Evolutionary conservation across 2,797 vertebrate species (phyloP).

Genomic region (Sebastes minor): DNA sequence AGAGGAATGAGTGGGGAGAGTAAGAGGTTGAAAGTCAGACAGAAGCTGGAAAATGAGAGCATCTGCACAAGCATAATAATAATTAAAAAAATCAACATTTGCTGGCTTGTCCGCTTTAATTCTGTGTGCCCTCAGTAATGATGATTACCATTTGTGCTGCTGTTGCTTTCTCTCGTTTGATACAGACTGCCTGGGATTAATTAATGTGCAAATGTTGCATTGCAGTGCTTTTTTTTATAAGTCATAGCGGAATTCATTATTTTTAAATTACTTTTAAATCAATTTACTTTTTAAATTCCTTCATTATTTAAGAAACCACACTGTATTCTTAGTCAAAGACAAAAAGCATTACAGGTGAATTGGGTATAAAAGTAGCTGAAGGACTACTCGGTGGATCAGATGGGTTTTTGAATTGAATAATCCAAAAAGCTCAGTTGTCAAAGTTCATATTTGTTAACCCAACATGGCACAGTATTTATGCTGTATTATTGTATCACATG

Average conservation of each 20-base stretch:
- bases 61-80: neutral
- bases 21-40: neutral
- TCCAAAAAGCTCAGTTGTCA: neutral
- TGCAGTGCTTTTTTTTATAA: slow-evolving; percentile 12
- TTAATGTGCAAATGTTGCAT: slow-evolving; percentile 28
- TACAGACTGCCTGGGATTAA: slow-evolving; percentile 25
- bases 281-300: neutral
- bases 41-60: slow-evolving; percentile 6
- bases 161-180: slow-evolving; percentile 3
- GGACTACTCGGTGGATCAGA: neutral
- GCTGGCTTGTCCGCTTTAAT: slow-evolving; percentile 15
- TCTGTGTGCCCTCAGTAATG: slow-evolving; percentile 1
- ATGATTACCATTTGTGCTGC: slow-evolving; percentile 28
- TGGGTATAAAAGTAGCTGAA: neutral
- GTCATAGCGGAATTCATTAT: neutral
- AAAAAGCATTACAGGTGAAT: neutral
- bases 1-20: neutral
- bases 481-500: neutral
- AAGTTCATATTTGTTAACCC: neutral
- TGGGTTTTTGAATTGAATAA: neutral
- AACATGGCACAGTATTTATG: neutral
- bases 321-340: neutral
- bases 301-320: neutral
- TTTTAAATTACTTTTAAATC: neutral
- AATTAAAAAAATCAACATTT: neutral